phyloP scores from a whole-genome alignment of 2,113 vertebrate species.

The Holacanthus passer region DNA sequence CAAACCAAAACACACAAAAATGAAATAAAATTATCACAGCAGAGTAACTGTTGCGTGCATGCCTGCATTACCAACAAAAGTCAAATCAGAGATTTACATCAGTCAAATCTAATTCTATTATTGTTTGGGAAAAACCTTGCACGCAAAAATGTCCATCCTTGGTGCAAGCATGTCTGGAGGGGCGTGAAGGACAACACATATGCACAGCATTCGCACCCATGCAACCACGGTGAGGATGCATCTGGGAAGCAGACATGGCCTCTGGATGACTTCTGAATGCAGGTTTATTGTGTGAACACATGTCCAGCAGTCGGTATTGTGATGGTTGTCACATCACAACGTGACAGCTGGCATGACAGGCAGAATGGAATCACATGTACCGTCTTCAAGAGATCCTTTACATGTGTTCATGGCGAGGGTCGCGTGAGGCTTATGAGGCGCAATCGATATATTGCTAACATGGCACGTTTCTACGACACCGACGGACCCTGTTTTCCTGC shows the following conservation, averaged over 20 bases:
- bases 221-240: conserved; percentile 27
- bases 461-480: conserved; percentile 44
- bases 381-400: conserved; percentile 27
- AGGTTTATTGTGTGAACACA: conserved; percentile 14
- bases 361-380: conserved; percentile 37
- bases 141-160: conserved; percentile 32
- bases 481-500: conserved; percentile 50
- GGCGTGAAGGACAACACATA: conserved; percentile 34
- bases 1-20: conserved; percentile 20
- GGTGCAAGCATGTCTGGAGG: conserved; percentile 42
- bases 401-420: conserved; percentile 26
- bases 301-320: conserved; percentile 14
- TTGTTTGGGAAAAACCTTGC: conserved; percentile 53
- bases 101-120: conserved; percentile 43
- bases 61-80: conserved; percentile 50
- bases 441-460: conserved; percentile 36
- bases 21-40: conserved; percentile 30
- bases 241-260: conserved; percentile 27
- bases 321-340: conserved; percentile 34
- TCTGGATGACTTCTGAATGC: conserved; percentile 33
- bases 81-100: conserved; percentile 52
- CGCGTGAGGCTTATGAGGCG: conserved; percentile 31
- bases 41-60: conserved; percentile 56
- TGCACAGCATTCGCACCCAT: conserved; percentile 41
- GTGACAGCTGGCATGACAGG: conserved; percentile 20